Conservation (phyloP, 2,113 vertebrate genomes). For the Phrynosoma platyrhinos region DNA sequence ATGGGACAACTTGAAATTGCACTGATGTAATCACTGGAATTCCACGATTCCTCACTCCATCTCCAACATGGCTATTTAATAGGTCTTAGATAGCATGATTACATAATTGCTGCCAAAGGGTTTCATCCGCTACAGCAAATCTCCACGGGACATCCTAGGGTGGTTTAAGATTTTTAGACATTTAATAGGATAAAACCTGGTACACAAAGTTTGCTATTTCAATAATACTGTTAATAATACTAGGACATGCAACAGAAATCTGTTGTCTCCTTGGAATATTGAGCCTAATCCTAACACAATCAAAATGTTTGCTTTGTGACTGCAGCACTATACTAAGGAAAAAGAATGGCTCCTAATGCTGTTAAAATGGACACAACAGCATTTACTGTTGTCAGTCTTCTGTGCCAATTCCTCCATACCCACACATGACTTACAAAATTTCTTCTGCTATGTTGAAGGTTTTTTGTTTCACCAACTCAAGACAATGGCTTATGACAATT, state of each 20-base stretch:
- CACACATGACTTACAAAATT: not conserved
- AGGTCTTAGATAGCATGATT: conserved; percentile 63
- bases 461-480: not conserved
- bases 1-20: conserved; percentile 47
- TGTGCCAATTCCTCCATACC: not conserved
- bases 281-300: not conserved
- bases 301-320: not conserved
- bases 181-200: conserved; percentile 37
- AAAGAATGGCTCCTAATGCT: too few relatives aligned
- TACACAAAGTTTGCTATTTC: not conserved
- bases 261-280: not conserved
- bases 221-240: too few relatives aligned
- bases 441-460: not conserved
- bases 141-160: conserved; percentile 48
- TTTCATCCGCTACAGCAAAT: conserved; percentile 62
- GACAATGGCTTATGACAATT: not conserved
- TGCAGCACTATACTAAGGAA: not conserved
- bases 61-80: conserved; percentile 31
- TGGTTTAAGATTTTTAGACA: conserved; percentile 31
- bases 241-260: not conserved
- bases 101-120: conserved; percentile 43
- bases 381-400: not conserved
- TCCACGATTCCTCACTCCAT: conserved; percentile 47
- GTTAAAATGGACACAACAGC: not conserved
- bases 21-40: conserved; percentile 54